These are phyloP conservation scores for Tetranychus urticae DNA, from an alignment of 1,140 invertebrate genomes.

Conservation along the genomic window DNA sequence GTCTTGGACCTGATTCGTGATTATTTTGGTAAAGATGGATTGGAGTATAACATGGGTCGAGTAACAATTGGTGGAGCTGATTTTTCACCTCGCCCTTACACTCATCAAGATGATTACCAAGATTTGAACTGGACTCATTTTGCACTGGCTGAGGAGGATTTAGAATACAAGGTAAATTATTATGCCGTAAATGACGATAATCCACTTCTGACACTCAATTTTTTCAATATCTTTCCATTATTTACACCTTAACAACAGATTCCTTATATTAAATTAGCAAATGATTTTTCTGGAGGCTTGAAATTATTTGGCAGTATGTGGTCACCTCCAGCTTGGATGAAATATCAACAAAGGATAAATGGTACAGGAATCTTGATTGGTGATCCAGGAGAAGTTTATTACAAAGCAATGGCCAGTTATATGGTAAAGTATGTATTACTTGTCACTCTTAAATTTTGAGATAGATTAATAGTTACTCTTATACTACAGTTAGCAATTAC, in stretches of 20 bases:
- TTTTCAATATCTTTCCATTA: conserved; percentile 21
- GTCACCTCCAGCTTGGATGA: conserved; percentile 79
- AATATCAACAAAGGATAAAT: conserved; percentile 37
- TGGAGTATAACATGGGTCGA: conserved; percentile 22
- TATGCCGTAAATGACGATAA: neutral
- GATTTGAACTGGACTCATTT: conserved; percentile 33
- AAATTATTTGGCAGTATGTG: conserved; percentile 43
- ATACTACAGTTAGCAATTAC: too few species aligned
- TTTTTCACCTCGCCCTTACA: conserved; percentile 42
- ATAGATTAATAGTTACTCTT: too few species aligned
- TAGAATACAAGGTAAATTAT: conserved; percentile 31
- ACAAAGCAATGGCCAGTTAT: conserved; percentile 52
- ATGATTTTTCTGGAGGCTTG: conserved; percentile 19
- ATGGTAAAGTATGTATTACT: conserved; percentile 28
- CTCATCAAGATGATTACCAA: conserved; percentile 34
- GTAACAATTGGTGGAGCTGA: conserved; percentile 60
- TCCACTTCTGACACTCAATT: conserved; percentile 34
- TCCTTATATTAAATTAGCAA: conserved; percentile 33
- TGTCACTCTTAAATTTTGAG: too few species aligned
- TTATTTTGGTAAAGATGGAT: conserved; percentile 22
- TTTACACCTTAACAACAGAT: conserved; percentile 25
- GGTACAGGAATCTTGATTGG: conserved; percentile 31
- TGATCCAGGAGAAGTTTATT: conserved; percentile 32
- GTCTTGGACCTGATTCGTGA: conserved; percentile 23
- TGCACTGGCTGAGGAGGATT: conserved; percentile 35